Conservation (phyloP, 2,797 vertebrate genomes). For the Arvicola amphibius region DNA sequence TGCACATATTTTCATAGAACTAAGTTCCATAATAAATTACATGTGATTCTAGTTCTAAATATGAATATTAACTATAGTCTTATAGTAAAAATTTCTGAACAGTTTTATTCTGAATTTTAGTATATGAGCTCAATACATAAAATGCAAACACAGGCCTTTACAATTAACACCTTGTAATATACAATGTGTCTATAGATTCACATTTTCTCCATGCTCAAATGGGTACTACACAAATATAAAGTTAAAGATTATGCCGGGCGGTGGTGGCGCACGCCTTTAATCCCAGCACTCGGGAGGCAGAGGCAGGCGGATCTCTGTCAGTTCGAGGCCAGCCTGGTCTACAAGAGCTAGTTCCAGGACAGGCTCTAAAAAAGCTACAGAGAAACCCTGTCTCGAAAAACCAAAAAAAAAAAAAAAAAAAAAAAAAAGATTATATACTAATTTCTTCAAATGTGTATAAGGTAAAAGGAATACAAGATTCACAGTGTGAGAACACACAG, state of each 20-base stretch:
- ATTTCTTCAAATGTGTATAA: background rate
- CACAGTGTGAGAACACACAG: background rate
- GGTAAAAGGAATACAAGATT: conserved; percentile 4
- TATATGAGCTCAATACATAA: conserved; percentile 1
- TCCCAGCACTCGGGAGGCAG: too few relatives aligned
- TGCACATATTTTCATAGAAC: conserved; percentile 1
- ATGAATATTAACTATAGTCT: background rate
- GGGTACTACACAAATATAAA: background rate
- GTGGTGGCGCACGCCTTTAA: too few relatives aligned
- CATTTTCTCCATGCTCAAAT: too few relatives aligned
- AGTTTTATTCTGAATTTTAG: conserved; percentile 9
- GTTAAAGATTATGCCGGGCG: conserved; percentile 25
- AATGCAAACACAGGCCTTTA: background rate
- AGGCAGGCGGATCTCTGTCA: too few relatives aligned
- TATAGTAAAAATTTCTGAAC: conserved; percentile 53
- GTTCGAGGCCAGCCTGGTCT: too few relatives aligned
- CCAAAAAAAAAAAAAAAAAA: too few relatives aligned
- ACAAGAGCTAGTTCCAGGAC: too few relatives aligned
- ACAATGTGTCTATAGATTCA: background rate
- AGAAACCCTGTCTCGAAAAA: too few relatives aligned
- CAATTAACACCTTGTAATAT: background rate
- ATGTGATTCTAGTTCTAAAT: background rate
- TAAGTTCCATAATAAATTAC: conserved; percentile 15
- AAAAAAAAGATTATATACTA: background rate
- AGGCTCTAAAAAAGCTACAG: too few relatives aligned